A percentile compares a stretch with the other conserved stretches of the same genome.
Conservation (phyloP, 2,888 invertebrate genomes). For the Eilema caniola region DNA sequence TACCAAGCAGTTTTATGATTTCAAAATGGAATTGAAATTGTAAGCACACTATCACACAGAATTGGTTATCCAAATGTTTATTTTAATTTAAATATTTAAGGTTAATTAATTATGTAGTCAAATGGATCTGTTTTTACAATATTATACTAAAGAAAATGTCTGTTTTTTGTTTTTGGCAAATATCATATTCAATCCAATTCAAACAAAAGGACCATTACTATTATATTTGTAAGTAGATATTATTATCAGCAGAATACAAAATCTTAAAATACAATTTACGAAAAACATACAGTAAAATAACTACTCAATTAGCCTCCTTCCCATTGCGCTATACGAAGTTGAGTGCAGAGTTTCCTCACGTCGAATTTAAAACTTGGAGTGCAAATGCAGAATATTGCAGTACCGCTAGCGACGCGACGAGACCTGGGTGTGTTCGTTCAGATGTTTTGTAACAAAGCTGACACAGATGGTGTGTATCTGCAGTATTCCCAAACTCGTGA, state of each 20-base stretch:
- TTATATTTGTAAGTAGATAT: too few species aligned
- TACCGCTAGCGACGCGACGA: slow-evolving; percentile 3
- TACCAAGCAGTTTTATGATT: not conserved
- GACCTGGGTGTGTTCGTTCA: slow-evolving; percentile 30
- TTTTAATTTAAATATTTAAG: not conserved
- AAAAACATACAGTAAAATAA: not conserved
- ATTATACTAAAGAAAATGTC: too few species aligned
- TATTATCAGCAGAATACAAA: not conserved
- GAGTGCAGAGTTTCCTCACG: not conserved
- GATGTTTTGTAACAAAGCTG: slow-evolving; percentile 37
- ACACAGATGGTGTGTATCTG: slow-evolving; percentile 32
- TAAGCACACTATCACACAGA: not conserved
- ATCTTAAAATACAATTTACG: not conserved
- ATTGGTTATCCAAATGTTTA: not conserved
- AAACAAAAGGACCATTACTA: too few species aligned
- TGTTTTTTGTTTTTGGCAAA: too few species aligned
- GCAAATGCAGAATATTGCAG: slow-evolving; percentile 20
- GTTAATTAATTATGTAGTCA: not conserved
- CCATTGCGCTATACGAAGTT: not conserved
- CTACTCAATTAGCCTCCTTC: not conserved
- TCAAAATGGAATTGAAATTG: not conserved
- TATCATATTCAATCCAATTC: too few species aligned
- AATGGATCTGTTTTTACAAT: too few species aligned
- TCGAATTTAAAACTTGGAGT: slow-evolving; percentile 12
- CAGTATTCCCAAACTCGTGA: slow-evolving; percentile 27